Evolutionary conservation across 2,888 invertebrate species (phyloP), one percentile per base, ranked within the genome.

Genomic region (Scelioninae gen. 2): DNA sequence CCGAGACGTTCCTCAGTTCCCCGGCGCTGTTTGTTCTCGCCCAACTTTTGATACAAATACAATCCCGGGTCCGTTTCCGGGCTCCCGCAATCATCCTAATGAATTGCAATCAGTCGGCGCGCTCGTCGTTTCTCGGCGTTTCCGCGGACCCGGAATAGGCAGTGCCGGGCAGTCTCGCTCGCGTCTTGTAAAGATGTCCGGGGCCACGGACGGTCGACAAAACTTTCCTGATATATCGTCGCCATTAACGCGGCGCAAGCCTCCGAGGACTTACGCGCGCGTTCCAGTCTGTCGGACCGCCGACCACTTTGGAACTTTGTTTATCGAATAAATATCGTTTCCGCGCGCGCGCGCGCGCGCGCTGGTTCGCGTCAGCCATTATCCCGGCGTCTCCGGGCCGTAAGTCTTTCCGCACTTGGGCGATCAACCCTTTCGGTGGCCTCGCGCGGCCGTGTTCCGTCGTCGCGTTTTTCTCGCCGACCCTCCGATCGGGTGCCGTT

Each of bases 181-280:
- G 78, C 78, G 79, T 81, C 79, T 81, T 81, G 81, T 81, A 82
- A 83, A 82, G 81, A 79, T 79, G 80, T 82, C 81, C n/a, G n/a
- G 80, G 79, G 80, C 80, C 78, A 75, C 75, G 70, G 74, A 76
- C 80, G 80, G 76, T 80, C 80, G 78, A 78, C 79, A 78, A 81
- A 83, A 83, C 81, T 83, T 83, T 83, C 77, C 79, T 81, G 81
- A 82, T 82, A 82, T 82, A 83, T 82, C 75, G 82, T 73, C 77
- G 78, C 80, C 80, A 82, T 82, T 83, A 81, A 79, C 76, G n/a
- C n/a, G 79, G 81, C 81, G 81, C 79, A 80, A 82, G 79, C 79
- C 81, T 80, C 78, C 78, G 79, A 80, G 77, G 77, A 79, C 79
- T 79, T 78, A 78, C 78, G 78, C 78, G 78, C 78, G 76, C 77